phyloP scores from a whole-genome alignment of 1,140 invertebrate species.

The Eubasilissa regina region DNA sequence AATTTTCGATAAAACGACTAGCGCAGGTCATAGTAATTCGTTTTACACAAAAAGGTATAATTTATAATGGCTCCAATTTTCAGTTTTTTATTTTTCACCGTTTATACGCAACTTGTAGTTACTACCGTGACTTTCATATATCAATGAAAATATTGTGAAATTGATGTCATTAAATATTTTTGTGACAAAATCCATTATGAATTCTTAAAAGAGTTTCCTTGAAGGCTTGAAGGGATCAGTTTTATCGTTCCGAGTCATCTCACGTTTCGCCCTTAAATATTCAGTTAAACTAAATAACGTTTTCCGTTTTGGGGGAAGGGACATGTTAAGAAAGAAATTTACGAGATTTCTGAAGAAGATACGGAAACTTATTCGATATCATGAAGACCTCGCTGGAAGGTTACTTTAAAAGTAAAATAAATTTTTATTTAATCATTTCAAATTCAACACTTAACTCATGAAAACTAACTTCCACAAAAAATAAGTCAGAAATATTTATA shows the following conservation, averaged over 20 bases:
- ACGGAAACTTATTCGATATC: constrained; percentile 28
- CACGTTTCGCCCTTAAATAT: constrained; percentile 40
- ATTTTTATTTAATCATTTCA: too few relatives aligned
- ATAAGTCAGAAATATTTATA: too few relatives aligned
- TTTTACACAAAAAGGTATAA: too few relatives aligned
- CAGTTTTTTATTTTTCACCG: too few relatives aligned
- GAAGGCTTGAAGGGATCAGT: not conserved
- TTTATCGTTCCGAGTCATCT: constrained; percentile 41
- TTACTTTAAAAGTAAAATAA: constrained; percentile 12
- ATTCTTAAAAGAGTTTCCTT: not conserved
- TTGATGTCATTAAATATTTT: constrained; percentile 4
- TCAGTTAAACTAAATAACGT: constrained; percentile 38
- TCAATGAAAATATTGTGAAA: not conserved
- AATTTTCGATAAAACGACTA: too few relatives aligned
- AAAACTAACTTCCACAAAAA: too few relatives aligned
- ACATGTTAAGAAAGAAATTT: constrained; percentile 42
- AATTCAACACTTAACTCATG: too few relatives aligned
- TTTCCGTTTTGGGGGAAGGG: not conserved
- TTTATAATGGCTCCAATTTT: too few relatives aligned
- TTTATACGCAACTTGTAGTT: too few relatives aligned
- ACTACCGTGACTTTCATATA: too few relatives aligned
- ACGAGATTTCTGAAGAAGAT: constrained; percentile 31
- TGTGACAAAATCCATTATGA: constrained; percentile 40
- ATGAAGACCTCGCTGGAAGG: constrained; percentile 5
- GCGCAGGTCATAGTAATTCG: too few relatives aligned